Evolutionary conservation across 2,888 invertebrate genomes (phyloP), one percentile per base, ranked within the genome.

Genomic region (Andrena dorsata): DNA sequence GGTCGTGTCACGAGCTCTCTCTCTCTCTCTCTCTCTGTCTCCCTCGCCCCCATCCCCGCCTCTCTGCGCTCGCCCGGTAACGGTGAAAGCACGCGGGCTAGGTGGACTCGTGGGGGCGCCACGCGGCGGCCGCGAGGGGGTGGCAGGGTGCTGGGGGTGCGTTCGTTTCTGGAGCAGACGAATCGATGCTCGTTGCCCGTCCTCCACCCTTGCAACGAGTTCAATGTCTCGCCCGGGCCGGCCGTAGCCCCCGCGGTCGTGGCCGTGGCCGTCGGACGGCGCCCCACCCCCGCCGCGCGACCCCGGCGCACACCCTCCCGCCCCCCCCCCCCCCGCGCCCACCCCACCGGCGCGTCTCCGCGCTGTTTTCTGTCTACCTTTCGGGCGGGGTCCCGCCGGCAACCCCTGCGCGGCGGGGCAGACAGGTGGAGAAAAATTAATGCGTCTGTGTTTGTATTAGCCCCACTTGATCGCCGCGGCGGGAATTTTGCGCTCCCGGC

Each of bases 181-280:
- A 92, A 92, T 92, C 92, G 91, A 92, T 92, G 91, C 88, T 86
- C 90, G 89, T 86, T 89, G 89, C 89, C 89, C 90, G 84, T 86
- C 87, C 89, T 85, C 90, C 41, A 41, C 41, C 90, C 83, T 89
- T 90, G 90, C 91, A 92, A 89, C 90, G 92, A 92, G 92, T 92
- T 92, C 92, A 92, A 92, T 92, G 92, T 92, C 92, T 92, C 92
- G 92, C 92, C 92, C 92, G 92, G 92, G 91, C 91, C 84, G 88
- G 86, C 89, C 84, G 82, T 84, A 83, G 85, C 86, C 83, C 85
- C 85, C 86, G 85, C 83, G 87, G 85, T 88, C 89, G 84, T 91
- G 91, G 91, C 91, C 91, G 88, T 91, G 91, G 92, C 90, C 91
- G 88, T 91, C 87, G 86, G 84, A 81, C 80, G 82, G 81, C 85